Percentiles rank a stretch among this genome's conserved stretches.
Evolutionary conservation across 2,113 vertebrate genomes (phyloP).

Genomic region (Herpetotheres cachinnans): DNA sequence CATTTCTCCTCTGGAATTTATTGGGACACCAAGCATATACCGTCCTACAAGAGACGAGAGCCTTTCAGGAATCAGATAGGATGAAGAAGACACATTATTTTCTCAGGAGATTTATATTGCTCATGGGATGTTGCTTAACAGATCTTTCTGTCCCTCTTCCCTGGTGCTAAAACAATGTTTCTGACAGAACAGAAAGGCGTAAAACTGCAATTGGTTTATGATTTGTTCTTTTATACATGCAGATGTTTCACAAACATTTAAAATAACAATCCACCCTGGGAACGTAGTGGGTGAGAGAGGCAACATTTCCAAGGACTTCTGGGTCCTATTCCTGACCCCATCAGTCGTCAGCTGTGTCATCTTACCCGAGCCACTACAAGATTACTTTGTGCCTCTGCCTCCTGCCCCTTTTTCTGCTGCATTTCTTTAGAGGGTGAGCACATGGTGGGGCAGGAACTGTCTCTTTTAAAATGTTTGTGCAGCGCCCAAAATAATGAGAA

Average conservation of each 20-base stretch:
- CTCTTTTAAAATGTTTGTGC: neutral
- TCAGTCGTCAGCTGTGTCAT: neutral
- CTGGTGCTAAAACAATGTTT: constrained; percentile 35
- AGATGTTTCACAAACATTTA: constrained; percentile 40
- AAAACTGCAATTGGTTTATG: neutral
- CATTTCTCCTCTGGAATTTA: neutral
- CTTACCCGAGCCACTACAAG: neutral
- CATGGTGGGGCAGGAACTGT: neutral
- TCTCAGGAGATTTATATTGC: constrained; percentile 50
- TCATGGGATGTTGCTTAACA: constrained; percentile 26
- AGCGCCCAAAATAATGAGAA: neutral
- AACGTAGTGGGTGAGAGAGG: neutral
- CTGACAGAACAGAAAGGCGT: constrained; percentile 18
- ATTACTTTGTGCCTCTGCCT: neutral
- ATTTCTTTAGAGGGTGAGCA: neutral
- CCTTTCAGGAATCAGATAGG: constrained; percentile 26
- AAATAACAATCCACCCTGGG: neutral
- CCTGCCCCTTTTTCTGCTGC: neutral
- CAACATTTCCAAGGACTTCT: neutral
- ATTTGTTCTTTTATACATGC: constrained; percentile 19
- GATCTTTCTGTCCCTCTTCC: constrained; percentile 22
- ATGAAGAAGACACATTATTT: constrained; percentile 25
- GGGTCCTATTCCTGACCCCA: neutral
- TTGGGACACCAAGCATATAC: neutral
- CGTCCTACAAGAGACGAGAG: neutral